Percentiles rank a stretch among this genome's conserved stretches.
Conservation (phyloP, 2,888 invertebrate genomes). For the Phyto melanocephala region DNA sequence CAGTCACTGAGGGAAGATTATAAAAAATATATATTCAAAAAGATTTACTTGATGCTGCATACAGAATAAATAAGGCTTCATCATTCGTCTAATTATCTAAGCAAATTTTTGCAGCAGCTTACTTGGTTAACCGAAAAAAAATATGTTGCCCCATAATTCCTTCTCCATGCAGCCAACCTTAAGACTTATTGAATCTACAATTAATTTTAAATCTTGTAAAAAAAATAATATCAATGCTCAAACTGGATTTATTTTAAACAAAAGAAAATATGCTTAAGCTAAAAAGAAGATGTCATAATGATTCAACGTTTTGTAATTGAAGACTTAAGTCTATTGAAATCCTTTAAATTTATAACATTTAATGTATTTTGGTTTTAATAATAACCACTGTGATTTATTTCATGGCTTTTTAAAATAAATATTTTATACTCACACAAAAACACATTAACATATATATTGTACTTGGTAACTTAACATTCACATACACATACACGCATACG, state of each 20-base stretch:
- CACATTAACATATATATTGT: too few species aligned
- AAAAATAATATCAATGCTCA: not conserved
- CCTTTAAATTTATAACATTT: slow-evolving; percentile 11
- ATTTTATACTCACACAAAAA: slow-evolving; percentile 4
- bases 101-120: too few species aligned
- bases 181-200: not conserved
- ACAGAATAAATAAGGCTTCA: too few species aligned
- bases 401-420: slow-evolving; percentile 42
- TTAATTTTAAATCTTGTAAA: not conserved
- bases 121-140: too few species aligned
- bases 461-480: too few species aligned
- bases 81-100: too few species aligned
- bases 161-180: not conserved
- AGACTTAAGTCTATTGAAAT: not conserved
- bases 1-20: too few species aligned
- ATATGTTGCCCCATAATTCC: not conserved
- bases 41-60: too few species aligned
- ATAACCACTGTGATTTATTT: slow-evolving; percentile 57
- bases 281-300: slow-evolving; percentile 5
- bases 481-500: not conserved
- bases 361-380: not conserved
- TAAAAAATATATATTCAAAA: too few species aligned
- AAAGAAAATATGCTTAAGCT: not conserved
- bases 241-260: not conserved
- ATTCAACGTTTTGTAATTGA: slow-evolving; percentile 11